phyloP scores from a whole-genome alignment of 2,888 invertebrate species.

The Seira ritae region DNA sequence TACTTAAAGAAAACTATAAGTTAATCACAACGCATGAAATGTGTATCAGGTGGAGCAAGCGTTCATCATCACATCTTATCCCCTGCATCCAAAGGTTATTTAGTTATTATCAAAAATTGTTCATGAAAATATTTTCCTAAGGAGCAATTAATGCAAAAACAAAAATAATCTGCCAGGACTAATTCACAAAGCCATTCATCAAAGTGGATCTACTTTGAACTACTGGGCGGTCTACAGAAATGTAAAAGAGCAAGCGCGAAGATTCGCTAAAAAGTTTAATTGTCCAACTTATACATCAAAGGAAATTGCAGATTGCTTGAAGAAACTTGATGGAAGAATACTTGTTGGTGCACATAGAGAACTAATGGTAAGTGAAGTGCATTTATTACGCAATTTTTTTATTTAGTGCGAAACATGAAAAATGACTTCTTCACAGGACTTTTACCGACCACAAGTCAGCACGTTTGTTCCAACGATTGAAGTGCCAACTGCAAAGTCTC shows the following conservation, averaged over 20 bases:
- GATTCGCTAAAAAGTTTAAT: conserved; percentile 52
- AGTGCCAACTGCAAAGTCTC: conserved; percentile 52
- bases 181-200: conserved; percentile 60
- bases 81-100: conserved; percentile 49
- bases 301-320: conserved; percentile 61
- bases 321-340: conserved; percentile 29
- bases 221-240: conserved; percentile 61
- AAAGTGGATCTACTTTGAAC: conserved; percentile 59
- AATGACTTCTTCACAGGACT: conserved; percentile 34
- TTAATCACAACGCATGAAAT: too few relatives aligned
- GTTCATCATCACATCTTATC: conserved; percentile 57
- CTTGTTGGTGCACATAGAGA: conserved; percentile 48
- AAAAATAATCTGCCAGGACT: conserved; percentile 62
- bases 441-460: conserved; percentile 42
- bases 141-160: background rate
- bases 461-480: conserved; percentile 70
- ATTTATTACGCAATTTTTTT: too few relatives aligned
- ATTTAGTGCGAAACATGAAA: too few relatives aligned
- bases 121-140: background rate
- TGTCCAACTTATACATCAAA: conserved; percentile 55
- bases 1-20: too few relatives aligned
- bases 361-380: conserved; percentile 50
- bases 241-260: conserved; percentile 60
- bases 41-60: conserved; percentile 53
- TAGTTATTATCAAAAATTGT: background rate